Percentiles rank a stretch among this genome's conserved stretches.
Conservation (phyloP, 2,888 invertebrate genomes). For the Drosophila diplacantha region DNA sequence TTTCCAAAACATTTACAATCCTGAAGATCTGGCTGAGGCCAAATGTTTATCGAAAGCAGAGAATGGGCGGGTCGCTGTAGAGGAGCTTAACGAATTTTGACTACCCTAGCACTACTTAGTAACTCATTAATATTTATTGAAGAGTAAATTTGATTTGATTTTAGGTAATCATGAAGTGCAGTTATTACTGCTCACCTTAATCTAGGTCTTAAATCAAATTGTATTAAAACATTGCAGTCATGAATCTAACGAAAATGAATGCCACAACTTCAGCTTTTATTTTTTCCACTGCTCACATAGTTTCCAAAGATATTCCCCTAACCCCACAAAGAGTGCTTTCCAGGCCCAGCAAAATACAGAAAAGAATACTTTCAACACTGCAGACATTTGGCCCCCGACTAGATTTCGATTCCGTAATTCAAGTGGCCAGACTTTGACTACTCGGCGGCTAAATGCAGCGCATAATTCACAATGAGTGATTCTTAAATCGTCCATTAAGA, state of each 20-base stretch:
- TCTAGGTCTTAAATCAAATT: neutral
- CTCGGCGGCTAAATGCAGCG: constrained; percentile 69
- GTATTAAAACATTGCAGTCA: no score
- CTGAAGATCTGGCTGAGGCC: constrained; percentile 32
- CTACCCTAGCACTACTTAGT: constrained; percentile 1
- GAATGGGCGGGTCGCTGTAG: neutral
- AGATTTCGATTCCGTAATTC: constrained; percentile 30
- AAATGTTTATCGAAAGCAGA: constrained; percentile 49
- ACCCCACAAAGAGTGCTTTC: neutral
- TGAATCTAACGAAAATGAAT: neutral
- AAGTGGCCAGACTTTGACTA: constrained; percentile 54
- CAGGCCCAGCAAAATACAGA: neutral
- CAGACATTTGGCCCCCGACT: constrained; percentile 38
- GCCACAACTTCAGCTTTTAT: neutral
- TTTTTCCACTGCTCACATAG: neutral
- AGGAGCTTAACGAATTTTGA: neutral
- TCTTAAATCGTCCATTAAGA: constrained; percentile 75
- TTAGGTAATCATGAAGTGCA: neutral
- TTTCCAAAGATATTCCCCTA: neutral
- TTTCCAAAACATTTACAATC: constrained; percentile 60
- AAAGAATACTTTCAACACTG: constrained; percentile 46
- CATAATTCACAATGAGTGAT: constrained; percentile 75
- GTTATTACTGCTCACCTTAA: no score
- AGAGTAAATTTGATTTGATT: neutral
- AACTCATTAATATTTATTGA: no score